Conservation (phyloP, 2,797 vertebrate genomes). For the Gymnoscopelus microlampas region DNA sequence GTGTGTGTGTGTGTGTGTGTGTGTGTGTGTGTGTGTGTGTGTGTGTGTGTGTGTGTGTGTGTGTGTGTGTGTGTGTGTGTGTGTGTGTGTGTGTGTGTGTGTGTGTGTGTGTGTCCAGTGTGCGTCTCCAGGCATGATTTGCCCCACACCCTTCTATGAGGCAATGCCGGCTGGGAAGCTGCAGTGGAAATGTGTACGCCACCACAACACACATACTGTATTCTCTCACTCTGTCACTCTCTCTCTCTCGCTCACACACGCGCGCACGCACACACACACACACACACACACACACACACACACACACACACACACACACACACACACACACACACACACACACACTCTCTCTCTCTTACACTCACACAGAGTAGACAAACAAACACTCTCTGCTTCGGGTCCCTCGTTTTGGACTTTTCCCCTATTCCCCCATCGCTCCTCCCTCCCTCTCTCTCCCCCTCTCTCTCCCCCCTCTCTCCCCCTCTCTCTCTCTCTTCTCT, state of each 20-base stretch:
- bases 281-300: slow-evolving; percentile 35
- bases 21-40: slow-evolving; percentile 12
- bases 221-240: too few species aligned
- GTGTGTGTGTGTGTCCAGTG: slow-evolving; percentile 22
- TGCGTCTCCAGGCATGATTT: slow-evolving; percentile 34
- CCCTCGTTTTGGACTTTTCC: slow-evolving; percentile 48
- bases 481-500: slow-evolving; percentile 29
- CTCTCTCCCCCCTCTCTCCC: not conserved
- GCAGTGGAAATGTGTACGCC: slow-evolving; percentile 77
- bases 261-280: slow-evolving; percentile 29
- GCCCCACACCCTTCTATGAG: slow-evolving; percentile 66
- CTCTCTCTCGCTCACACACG: slow-evolving; percentile 48
- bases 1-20: not conserved
- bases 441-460: slow-evolving; percentile 27
- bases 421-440: slow-evolving; percentile 30
- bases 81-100: slow-evolving; percentile 11
- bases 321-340: slow-evolving; percentile 52
- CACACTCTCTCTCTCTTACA: slow-evolving; percentile 48
- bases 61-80: not conserved
- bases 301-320: slow-evolving; percentile 7
- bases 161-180: slow-evolving; percentile 78
- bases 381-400: slow-evolving; percentile 53
- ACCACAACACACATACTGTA: slow-evolving; percentile 45
- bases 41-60: slow-evolving; percentile 29
- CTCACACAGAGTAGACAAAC: slow-evolving; percentile 52